Evolutionary conservation across 2,888 invertebrate genomes (phyloP), one percentile per base, ranked within the genome.

Genomic region (Hemistola chrysoprasaria): DNA sequence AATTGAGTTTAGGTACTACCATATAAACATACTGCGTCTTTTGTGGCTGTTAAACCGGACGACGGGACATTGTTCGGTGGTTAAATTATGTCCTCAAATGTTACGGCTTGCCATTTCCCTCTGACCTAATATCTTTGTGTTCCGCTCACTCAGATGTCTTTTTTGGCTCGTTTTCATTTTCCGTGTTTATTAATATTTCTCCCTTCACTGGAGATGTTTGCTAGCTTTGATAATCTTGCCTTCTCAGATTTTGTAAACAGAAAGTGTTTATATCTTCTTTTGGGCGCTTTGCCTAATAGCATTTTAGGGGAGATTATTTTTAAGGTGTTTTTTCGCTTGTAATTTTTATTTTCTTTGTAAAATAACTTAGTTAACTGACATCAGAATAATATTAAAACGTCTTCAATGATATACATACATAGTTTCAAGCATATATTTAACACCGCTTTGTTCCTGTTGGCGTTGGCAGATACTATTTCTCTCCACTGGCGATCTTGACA

Each of bases 31-130:
- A 45, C 8, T 39, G 34, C 8, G 29, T 7, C 50, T 53, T 56
- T 49, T 51, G 51, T 50, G 42, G 34, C 43, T 44, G 52, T 46
- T 54, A 39, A 72, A 70, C 64, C 65, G 71, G 68, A 65, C 66
- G 63, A 16, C 30, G 34, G 63, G 65, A 71, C 70, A 64, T 68
- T 74, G 72, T 71, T 68, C 58, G 59, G 51, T 56, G 59, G 62
- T 61, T 59, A 69, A 77, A 76, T 77, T 75, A 76, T 77, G 60
- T 69, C 62, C 65, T 64, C 68, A 63, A 59, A 65, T 61, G 63
- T 64, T 65, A 71, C 65, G 63, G 62, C 56, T 59, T 56, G 61
- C 56, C 50, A 56, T 62, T 71, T 65, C 59, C 67, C 62, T 65
- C 65, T 70, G 65, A 67, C 65, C 71, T 66, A 58, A 59, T 61